phyloP scores from a whole-genome alignment of 2,888 invertebrate genomes.

The Netelia melanura region DNA sequence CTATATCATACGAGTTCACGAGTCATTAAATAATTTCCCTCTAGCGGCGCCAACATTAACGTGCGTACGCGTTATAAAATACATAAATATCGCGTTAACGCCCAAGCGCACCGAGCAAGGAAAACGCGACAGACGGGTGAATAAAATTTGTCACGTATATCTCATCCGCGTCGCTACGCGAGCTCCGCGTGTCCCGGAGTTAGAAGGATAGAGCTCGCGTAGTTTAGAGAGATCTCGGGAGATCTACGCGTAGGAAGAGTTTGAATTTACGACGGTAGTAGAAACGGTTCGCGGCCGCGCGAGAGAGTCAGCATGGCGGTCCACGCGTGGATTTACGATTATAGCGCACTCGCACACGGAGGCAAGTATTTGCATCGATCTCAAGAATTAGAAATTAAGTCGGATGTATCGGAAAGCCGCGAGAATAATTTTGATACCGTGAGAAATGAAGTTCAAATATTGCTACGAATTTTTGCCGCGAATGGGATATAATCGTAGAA shows the following conservation, averaged over 20 bases:
- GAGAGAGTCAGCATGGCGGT: slow-evolving; percentile 5
- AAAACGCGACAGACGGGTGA: slow-evolving; percentile 55
- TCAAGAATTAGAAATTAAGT: slow-evolving; percentile 41
- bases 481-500: slow-evolving; percentile 27
- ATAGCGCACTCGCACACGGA: slow-evolving; percentile 61
- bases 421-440: neutral
- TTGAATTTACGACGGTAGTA: slow-evolving; percentile 72
- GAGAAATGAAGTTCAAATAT: slow-evolving; percentile 27
- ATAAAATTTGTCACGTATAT: slow-evolving; percentile 75
- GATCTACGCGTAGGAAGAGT: slow-evolving; percentile 70
- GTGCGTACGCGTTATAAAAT: slow-evolving; percentile 47
- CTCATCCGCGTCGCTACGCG: slow-evolving; percentile 23
- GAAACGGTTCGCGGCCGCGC: slow-evolving; percentile 29
- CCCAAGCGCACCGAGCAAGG: slow-evolving; percentile 27
- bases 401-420: slow-evolving; percentile 1
- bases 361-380: slow-evolving; percentile 40
- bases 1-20: slow-evolving; percentile 20
- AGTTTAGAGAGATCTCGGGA: slow-evolving; percentile 53
- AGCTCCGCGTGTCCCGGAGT: slow-evolving; percentile 3
- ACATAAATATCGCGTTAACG: slow-evolving; percentile 69
- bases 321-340: slow-evolving; percentile 73
- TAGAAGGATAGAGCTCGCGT: slow-evolving; percentile 40
- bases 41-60: slow-evolving; percentile 42
- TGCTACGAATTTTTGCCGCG: slow-evolving; percentile 17
- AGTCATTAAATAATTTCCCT: slow-evolving; percentile 44